Conservation (phyloP, 2,888 invertebrate species). For the Sminthurides aquaticus region DNA sequence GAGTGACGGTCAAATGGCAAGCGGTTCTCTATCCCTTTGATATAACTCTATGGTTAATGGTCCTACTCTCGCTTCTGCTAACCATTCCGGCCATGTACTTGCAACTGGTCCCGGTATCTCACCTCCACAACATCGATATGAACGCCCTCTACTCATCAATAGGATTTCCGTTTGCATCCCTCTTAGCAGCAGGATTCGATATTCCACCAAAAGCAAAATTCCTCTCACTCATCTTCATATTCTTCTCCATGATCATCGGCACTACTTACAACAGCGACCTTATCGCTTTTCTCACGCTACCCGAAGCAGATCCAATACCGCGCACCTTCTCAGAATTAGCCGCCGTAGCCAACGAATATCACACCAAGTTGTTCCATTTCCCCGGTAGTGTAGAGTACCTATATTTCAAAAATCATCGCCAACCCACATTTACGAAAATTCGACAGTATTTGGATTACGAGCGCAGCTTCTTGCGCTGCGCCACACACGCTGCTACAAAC, state of each 20-base stretch:
- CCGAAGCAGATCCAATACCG: slow-evolving; percentile 10
- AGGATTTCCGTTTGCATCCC: neutral
- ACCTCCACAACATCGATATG: neutral
- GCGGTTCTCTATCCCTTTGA: slow-evolving; percentile 16
- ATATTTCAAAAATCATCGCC: neutral
- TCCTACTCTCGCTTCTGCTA: neutral
- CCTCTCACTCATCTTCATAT: slow-evolving; percentile 5
- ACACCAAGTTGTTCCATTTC: neutral
- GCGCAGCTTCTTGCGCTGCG: neutral
- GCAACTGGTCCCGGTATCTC: neutral
- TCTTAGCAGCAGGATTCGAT: neutral
- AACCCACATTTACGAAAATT: neutral
- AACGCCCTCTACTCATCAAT: neutral
- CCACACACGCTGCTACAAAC: neutral
- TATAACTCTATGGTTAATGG: neutral
- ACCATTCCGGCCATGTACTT: slow-evolving; percentile 5
- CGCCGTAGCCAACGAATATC: neutral
- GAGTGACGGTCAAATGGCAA: slow-evolving; percentile 5
- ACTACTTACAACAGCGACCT: slow-evolving; percentile 12
- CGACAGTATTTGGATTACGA: neutral
- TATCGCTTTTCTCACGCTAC: slow-evolving; percentile 12
- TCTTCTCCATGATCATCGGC: slow-evolving; percentile 10
- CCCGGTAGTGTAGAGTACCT: neutral
- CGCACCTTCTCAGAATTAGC: slow-evolving; percentile 4
- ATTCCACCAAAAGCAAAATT: neutral